Evolutionary conservation across 2,797 vertebrate genomes (phyloP).

Genomic region (Cynopterus sphinx): DNA sequence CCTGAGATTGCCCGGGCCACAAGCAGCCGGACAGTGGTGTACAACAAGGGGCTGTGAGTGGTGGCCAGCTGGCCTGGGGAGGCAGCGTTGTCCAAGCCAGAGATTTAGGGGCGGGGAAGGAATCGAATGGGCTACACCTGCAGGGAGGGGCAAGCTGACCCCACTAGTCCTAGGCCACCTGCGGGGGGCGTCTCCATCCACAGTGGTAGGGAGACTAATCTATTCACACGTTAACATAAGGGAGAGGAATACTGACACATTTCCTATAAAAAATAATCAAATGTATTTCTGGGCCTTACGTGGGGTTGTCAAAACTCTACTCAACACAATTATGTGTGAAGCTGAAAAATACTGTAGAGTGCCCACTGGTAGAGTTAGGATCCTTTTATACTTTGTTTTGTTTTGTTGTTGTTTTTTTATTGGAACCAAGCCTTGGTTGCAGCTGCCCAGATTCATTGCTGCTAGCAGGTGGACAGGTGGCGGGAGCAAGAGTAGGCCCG

Average conservation of each 20-base stretch:
- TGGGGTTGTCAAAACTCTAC: slow-evolving; percentile 58
- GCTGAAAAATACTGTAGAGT: slow-evolving; percentile 43
- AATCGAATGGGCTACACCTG: not conserved
- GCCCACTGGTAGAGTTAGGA: slow-evolving; percentile 62
- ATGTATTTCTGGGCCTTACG: slow-evolving; percentile 74
- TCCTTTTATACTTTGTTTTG: slow-evolving; percentile 68
- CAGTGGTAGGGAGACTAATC: slow-evolving; percentile 75
- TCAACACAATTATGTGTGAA: slow-evolving; percentile 68
- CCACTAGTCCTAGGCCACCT: not conserved
- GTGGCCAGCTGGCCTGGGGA: slow-evolving; percentile 38
- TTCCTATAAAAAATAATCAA: slow-evolving; percentile 70
- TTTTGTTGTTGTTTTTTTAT: not conserved
- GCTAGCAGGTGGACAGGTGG: not conserved
- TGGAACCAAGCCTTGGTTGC: slow-evolving; percentile 31
- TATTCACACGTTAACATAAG: slow-evolving; percentile 81
- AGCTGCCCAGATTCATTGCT: slow-evolving; percentile 26
- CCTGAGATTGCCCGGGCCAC: slow-evolving; percentile 92
- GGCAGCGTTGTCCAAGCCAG: not conserved
- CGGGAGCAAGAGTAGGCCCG: not conserved
- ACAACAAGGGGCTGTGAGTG: slow-evolving; percentile 95
- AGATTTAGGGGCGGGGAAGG: not conserved
- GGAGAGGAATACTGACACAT: slow-evolving; percentile 60
- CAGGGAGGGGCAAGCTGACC: not conserved
- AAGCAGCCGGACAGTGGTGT: slow-evolving; percentile 89
- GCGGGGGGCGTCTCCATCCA: not conserved